phyloP scores from a whole-genome alignment of 1,140 invertebrate genomes.

The Caenorhabditis remanei region DNA sequence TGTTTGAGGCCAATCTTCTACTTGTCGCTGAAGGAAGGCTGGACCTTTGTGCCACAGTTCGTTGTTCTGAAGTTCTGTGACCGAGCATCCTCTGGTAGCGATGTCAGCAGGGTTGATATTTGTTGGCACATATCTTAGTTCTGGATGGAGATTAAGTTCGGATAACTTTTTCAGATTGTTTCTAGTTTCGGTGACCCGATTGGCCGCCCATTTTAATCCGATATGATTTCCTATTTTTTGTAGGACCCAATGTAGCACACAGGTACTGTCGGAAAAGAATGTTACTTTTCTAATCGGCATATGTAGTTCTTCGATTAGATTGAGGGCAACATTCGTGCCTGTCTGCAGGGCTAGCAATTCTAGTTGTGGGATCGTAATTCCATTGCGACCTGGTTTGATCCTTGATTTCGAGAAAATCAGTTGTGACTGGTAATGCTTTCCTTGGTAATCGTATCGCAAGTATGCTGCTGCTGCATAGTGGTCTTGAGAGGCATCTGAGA shows the following conservation, averaged over 20 bases:
- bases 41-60: neutral
- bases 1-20: neutral
- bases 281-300: neutral
- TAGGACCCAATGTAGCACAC: neutral
- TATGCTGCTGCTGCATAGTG: neutral
- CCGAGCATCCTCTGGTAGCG: neutral
- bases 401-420: slow-evolving; percentile 5
- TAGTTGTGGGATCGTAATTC: slow-evolving; percentile 21
- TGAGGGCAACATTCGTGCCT: neutral
- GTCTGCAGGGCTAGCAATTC: neutral
- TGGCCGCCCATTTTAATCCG: neutral
- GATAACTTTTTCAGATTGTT: neutral
- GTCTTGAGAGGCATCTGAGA: slow-evolving; percentile 12
- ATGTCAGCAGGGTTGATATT: slow-evolving; percentile 7
- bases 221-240: neutral
- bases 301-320: neutral
- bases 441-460: neutral
- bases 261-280: neutral
- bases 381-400: neutral
- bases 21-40: neutral
- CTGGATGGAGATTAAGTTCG: neutral
- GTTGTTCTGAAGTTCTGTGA: neutral
- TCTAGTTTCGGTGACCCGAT: neutral
- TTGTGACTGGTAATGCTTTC: neutral
- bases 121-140: neutral